Evolutionary conservation across 2,888 invertebrate species (phyloP).

Genomic region (Andrena haemorrhoa): DNA sequence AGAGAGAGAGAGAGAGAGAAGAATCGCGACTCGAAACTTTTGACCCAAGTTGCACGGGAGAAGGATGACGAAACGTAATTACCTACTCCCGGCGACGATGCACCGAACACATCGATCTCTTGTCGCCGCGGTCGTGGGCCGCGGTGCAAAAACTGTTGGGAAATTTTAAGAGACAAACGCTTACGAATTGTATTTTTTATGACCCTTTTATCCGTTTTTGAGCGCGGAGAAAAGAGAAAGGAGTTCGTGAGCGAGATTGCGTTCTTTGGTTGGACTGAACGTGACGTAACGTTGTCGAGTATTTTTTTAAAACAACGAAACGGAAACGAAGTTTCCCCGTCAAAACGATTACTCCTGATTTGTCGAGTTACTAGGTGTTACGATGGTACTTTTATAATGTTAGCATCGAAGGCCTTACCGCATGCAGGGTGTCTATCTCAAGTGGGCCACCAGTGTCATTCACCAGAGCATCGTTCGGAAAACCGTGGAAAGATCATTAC

Average conservation of each 20-base stretch:
- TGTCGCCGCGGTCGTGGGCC: slow-evolving; percentile 3
- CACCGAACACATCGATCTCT: slow-evolving; percentile 45
- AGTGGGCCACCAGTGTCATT: slow-evolving; percentile 70
- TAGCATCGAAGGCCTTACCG: slow-evolving; percentile 72
- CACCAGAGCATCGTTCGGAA: slow-evolving; percentile 36
- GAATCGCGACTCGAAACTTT: slow-evolving; percentile 33
- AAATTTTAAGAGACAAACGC: slow-evolving; percentile 68
- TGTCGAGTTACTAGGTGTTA: slow-evolving; percentile 47
- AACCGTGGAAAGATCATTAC: slow-evolving; percentile 8
- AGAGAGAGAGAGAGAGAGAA: neutral
- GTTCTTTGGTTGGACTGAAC: slow-evolving; percentile 59
- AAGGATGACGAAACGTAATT: slow-evolving; percentile 14
- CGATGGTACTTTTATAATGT: slow-evolving; percentile 64
- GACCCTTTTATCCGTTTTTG: slow-evolving; percentile 69
- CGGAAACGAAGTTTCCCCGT: slow-evolving; percentile 24
- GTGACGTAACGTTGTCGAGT: slow-evolving; percentile 46
- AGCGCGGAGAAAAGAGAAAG: slow-evolving; percentile 48
- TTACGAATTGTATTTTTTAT: slow-evolving; percentile 74
- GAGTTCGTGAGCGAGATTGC: slow-evolving; percentile 50
- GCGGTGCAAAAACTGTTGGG: slow-evolving; percentile 47
- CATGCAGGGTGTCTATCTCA: slow-evolving; percentile 71
- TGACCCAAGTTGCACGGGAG: slow-evolving; percentile 20
- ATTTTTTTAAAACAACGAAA: slow-evolving; percentile 57
- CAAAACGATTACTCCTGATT: slow-evolving; percentile 48
- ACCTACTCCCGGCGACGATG: slow-evolving; percentile 25